Conservation (phyloP, 2,797 vertebrate genomes). For the Adelosebastes latens region DNA sequence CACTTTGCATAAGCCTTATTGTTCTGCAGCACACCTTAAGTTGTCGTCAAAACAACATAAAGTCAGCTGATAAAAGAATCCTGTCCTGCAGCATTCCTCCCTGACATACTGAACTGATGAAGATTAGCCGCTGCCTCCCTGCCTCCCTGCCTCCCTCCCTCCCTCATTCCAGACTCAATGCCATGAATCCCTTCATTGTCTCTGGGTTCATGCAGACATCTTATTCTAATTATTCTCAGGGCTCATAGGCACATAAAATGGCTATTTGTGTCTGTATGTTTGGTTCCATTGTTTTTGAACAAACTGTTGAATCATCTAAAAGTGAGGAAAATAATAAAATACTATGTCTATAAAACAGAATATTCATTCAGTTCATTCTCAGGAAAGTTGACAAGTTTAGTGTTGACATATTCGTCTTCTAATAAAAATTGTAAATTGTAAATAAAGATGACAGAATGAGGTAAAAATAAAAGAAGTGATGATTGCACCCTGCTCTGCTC, state of each 20-base stretch:
- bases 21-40: neutral
- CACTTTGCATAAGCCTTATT: neutral
- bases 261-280: neutral
- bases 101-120: conserved; percentile 15
- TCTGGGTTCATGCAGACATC: neutral
- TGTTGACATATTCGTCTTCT: neutral
- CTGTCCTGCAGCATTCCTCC: conserved; percentile 53
- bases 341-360: neutral
- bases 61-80: conserved; percentile 34
- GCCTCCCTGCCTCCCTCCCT: conserved; percentile 4
- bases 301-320: too few species aligned
- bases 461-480: neutral
- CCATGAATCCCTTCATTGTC: conserved; percentile 14
- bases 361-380: too few species aligned
- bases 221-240: neutral
- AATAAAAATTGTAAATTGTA: too few species aligned
- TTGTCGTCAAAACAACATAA: neutral
- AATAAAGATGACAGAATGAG: neutral
- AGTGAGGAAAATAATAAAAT: too few species aligned
- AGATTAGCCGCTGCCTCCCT: conserved; percentile 15
- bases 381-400: too few species aligned
- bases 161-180: conserved; percentile 17
- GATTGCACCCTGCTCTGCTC: neutral
- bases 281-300: too few species aligned
- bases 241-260: too few species aligned